These are phyloP conservation scores for Melospiza georgiana DNA, from an alignment of 2,113 vertebrate genomes.

Conservation along the genomic window DNA sequence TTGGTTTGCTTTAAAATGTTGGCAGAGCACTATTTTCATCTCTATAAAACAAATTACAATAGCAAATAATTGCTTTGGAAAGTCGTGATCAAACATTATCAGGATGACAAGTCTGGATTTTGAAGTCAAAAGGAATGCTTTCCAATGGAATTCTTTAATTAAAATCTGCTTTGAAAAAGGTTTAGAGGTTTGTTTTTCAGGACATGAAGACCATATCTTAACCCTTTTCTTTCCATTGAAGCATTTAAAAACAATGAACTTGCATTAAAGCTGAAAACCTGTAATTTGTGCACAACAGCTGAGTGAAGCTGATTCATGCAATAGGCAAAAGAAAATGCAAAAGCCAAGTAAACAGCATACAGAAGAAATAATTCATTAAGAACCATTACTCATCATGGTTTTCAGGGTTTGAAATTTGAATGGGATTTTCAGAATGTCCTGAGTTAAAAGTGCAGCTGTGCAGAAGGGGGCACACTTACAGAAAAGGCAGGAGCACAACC, in stretches of 20 bases:
- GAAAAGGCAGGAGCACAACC: background rate
- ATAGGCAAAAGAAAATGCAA: background rate
- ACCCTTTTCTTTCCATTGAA: background rate
- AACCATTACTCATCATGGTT: background rate
- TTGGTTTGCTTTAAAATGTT: background rate
- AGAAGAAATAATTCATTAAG: background rate
- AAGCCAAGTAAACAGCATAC: background rate
- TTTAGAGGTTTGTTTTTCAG: background rate
- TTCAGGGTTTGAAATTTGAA: background rate
- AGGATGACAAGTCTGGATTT: background rate
- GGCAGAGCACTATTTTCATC: background rate
- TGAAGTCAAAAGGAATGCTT: background rate
- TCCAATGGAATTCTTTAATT: background rate
- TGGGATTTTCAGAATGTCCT: background rate
- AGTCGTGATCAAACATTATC: background rate
- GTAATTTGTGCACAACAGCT: background rate
- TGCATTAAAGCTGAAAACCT: background rate
- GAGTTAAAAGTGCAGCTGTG: background rate
- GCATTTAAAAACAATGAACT: background rate
- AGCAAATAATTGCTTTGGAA: background rate
- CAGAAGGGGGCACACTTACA: background rate
- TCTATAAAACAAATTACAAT: background rate
- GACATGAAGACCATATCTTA: background rate
- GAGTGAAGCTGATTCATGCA: background rate
- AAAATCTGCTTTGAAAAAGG: background rate